Base-by-base conservation (phyloP, 2,113 vertebrate genomes). In the Siniperca chuatsi region DNA sequence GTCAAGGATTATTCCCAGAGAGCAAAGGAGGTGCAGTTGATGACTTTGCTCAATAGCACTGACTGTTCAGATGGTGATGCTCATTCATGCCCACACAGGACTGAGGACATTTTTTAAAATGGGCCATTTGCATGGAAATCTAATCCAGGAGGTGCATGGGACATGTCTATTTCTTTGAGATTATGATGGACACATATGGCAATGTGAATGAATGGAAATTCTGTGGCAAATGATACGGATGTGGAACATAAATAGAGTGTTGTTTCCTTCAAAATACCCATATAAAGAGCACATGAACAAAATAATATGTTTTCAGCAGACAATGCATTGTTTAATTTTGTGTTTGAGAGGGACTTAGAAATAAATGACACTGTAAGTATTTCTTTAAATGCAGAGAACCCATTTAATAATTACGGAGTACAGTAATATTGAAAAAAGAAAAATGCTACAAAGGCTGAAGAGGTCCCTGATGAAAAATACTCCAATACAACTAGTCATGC, bases 261-360 rank as follows among this genome's bases (percentile, higher is more conserved):
- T 66, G 37, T 65, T 72, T 80, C 33, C 44, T 58, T 67, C 8
- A 54, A 82, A 60, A n/a, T 52, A 40, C 25, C 23, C 2, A 37
- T 54, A 35, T 50, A 65, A 85, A 78, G 85, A 91, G 85, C 81
- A 76, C 57, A 67, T 66, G 83, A 91, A 86, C 89, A 92, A 84
- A 21, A 76, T 6, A 18, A 21, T 13, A 7, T 21, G 21, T 71
- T 75, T 77, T 65, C 37, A 67, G 40, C n/a, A 75, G 62, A 75
- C 40, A 20, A 44, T 58, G 15, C 21, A 64, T 62, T 3, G 2
- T 61, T 35, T 54, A 4, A 25, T 37, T 42, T 48, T 13, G 29
- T 29, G 29, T 29, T 29, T 29, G 29, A 29, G 29, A 29, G 29
- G 29, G 29, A 29, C 29, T 29, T 29, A 29, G 29, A 29, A 29